Evolutionary conservation across 1,140 invertebrate genomes (phyloP), one percentile per base, ranked within the genome.

Genomic region (Neodiprion pinetum): DNA sequence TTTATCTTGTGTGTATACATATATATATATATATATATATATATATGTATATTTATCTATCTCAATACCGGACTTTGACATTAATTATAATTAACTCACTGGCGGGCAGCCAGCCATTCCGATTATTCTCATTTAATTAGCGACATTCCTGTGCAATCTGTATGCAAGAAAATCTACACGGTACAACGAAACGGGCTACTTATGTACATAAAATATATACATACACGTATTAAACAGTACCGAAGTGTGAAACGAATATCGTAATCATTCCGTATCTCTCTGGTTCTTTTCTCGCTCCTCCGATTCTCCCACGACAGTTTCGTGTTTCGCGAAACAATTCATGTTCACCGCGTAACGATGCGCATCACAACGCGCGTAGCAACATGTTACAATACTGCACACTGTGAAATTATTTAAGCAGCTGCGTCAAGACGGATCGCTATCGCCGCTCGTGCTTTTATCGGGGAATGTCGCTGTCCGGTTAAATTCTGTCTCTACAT

Each of bases 61-160:
- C 28, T 40, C 28, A 40, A 40, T 40, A 40, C 2, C 1, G 28
- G 28, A 40, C n/a, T 61, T 61, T 61, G 11, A 0, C 53, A 61
- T 61, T 61, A 61, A 61, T 61, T 61, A 14, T 61, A 61, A 61
- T 61, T 61, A 61, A 61, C 53, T 17, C 28, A 40, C 28, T 40
- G 28, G 28, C 11, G 10, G 50, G 10, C n/a, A 17, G 53, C 4
- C n/a, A 5, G 11, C 5, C 11, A 40, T 40, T 40, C 53, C 53
- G 53, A 17, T 40, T 61, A 61, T 61, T 61, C 53, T 14, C 53
- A 61, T 61, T 61, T 61, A 61, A 61, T 61, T 61, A 61, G 53
- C 53, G 8, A 17, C 8, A 61, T 9, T 61, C 53, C 53, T 5
- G 4, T 17, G 8, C 53, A 12, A 17, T 40, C 5, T 40, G 1